phyloP scores from a whole-genome alignment of 2,888 invertebrate genomes.

The Gerris lacustris region DNA sequence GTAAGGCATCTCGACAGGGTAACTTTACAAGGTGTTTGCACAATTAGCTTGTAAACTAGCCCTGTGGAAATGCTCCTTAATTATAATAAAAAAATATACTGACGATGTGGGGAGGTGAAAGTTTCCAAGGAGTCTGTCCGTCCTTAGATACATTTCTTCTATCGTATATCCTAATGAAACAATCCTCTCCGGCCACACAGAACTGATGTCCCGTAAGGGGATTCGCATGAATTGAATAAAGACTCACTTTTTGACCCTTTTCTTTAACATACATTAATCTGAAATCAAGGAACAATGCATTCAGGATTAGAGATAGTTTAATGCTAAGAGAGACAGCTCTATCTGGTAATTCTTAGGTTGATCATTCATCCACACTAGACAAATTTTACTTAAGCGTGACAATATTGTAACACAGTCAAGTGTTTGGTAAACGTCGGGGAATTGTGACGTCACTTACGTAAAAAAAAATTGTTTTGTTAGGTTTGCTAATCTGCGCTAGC shows the following conservation, averaged over 20 bases:
- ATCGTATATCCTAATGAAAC: constrained; percentile 64
- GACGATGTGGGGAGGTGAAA: constrained; percentile 50
- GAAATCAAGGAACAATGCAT: constrained; percentile 15
- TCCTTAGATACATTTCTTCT: constrained; percentile 42
- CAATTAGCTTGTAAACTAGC: no score
- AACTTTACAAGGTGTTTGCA: no score
- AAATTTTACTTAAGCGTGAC: neutral
- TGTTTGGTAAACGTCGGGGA: no score
- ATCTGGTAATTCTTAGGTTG: neutral
- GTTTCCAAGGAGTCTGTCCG: constrained; percentile 43
- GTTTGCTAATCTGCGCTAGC: no score
- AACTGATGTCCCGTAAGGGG: constrained; percentile 65
- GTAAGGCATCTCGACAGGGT: no score
- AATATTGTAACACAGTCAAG: no score
- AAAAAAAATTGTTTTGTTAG: no score
- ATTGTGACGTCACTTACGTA: no score
- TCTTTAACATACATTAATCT: constrained; percentile 38
- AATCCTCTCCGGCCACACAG: constrained; percentile 71
- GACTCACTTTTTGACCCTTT: constrained; percentile 50
- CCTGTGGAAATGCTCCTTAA: no score
- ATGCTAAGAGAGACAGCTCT: neutral
- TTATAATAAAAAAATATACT: constrained; percentile 24
- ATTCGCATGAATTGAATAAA: constrained; percentile 79
- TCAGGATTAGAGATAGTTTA: constrained; percentile 15
- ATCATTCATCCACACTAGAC: neutral